Conservation (phyloP, 2,888 invertebrate species). For the Phyto melanocephala region DNA sequence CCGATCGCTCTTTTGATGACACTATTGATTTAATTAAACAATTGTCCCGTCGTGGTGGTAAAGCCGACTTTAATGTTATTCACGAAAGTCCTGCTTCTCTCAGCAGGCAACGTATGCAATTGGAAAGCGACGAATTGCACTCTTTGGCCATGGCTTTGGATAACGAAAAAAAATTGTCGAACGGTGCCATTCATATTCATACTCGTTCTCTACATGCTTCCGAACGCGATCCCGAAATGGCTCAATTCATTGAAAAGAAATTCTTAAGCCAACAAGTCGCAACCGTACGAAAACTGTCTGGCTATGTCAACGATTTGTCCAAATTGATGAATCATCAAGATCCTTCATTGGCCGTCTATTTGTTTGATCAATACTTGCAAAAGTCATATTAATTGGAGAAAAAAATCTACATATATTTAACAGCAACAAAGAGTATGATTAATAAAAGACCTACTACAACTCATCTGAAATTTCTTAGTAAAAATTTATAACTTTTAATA, state of each 20-base stretch:
- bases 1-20: constrained; percentile 87
- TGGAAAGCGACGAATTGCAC: constrained; percentile 82
- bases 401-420: background rate
- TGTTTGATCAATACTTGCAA: constrained; percentile 85
- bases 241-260: constrained; percentile 87
- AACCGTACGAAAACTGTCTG: constrained; percentile 85
- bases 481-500: background rate
- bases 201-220: constrained; percentile 81
- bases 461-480: background rate
- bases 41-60: constrained; percentile 86
- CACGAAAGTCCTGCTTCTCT: constrained; percentile 68
- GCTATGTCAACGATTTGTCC: constrained; percentile 86
- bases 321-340: constrained; percentile 82
- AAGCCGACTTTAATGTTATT: constrained; percentile 80
- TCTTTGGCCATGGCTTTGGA: constrained; percentile 88
- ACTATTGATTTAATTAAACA: constrained; percentile 88
- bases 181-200: constrained; percentile 85
- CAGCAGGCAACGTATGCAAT: constrained; percentile 64
- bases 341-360: constrained; percentile 83
- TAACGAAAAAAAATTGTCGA: constrained; percentile 85
- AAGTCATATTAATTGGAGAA: constrained; percentile 70
- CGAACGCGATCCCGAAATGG: constrained; percentile 85
- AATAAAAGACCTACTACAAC: too few relatives aligned
- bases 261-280: constrained; percentile 86
- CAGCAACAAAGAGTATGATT: constrained; percentile 21